Base-by-base conservation (phyloP, 2,888 invertebrate species). In the Aporophyla nigra region DNA sequence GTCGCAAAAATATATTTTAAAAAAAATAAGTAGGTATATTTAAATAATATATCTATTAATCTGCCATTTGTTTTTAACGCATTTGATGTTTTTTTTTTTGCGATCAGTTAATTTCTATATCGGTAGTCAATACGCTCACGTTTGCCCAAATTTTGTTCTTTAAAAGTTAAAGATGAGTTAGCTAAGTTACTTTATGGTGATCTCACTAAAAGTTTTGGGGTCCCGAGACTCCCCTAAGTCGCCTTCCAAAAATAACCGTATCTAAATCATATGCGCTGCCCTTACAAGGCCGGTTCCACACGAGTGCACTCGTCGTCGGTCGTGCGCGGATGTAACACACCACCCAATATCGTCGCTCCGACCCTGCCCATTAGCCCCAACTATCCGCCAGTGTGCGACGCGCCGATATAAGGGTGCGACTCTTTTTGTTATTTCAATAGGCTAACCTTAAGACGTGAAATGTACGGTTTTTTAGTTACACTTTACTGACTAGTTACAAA, bases 271-370 rank as follows among this genome's bases (percentile, higher is more conserved):
- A 82, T 80, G 75, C 86, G 80, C 84, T 84, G 79, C 85, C 90
- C 83, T 83, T 89, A 89, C 90, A 89, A 89, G 89, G 90, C 74
- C 85, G 76, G 93, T 94, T 94, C 88, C 94, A 93, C 94, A 92
- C 94, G 95, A 90, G 85, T 90, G 93, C 88, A 78, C 87, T 79
- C 85, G 82, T 76, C 83, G 82, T 75, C 83, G 90, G 86, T 93
- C 95, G 95, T 95, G 95, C 95, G 93, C 88, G 85, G 83, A 87
- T 83, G 89, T 87, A 90, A 94, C 94, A 95, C 90, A 91, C 93
- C 94, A 91, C 93, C 93, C 95, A 95, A 95, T 95, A 95, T 93
- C 91, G 91, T 86, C 86, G 91, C 91, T 33, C 75, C 80, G 68
- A 81, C 91, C 90, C 91, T 86, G 83, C 76, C 83, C 78, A 83